Base-by-base conservation (phyloP, 2,113 vertebrate genomes). In the Telmatochromis sp. region DNA sequence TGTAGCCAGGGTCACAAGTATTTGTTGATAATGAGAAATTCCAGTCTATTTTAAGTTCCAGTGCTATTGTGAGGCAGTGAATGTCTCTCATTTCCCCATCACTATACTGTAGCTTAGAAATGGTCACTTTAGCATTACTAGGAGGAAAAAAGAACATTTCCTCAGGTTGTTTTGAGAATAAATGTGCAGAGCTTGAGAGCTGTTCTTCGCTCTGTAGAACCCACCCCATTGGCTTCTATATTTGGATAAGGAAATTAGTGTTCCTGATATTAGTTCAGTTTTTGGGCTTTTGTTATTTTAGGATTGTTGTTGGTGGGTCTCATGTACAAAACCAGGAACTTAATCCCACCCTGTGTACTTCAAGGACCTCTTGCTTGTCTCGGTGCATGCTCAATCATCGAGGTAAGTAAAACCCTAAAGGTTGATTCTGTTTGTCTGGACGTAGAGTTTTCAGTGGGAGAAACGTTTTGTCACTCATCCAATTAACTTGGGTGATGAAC, bases 21-120 rank as follows among this genome's bases (percentile, higher is more conserved):
- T 89, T 89, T 91, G 86, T 90, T 94, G 93, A 94, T 95, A 93
- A 93, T 90, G 86, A 91, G 83, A 86, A 89, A 94, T 95, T 91
- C 92, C 84, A 15, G 89, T 94, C 93, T 93, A 93, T 94, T 91
- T 93, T 81, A 80, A 84, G 89, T 80, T 71, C 13, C 9, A 15
- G 23, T 33, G 23, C n/a, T 79, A n/a, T 71, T 78, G 35, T 85
- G 23, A 28, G 28, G 17, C 35, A 14, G 57, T 13, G 26, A 4
- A 50, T 14, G 10, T 31, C 53, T 82, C 3, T 81, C 19, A 7
- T 57, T 80, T 47, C 42, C 17, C 73, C 10, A 51, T 31, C 73
- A 33, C 45, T 78, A n/a, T 78, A 51, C 45, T 51, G 45, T 28
- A 51, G 0, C 45, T 51, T 31, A 31, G 26, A 78, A 51, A 31